Conservation (phyloP, 2,113 vertebrate species). For the Neomonachus schauinslandi region DNA sequence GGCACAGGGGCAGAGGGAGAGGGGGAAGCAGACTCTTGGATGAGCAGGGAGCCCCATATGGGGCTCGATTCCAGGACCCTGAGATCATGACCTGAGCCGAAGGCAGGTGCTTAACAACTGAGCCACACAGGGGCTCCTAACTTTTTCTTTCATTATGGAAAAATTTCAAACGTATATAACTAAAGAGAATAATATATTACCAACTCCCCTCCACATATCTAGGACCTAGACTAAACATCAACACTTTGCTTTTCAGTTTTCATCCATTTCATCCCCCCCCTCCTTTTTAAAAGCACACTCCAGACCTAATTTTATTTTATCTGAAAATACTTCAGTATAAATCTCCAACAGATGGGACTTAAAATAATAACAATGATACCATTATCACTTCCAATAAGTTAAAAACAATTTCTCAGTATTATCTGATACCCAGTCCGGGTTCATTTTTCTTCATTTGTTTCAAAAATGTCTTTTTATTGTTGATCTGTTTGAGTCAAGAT, state of each 20-base stretch:
- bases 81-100: background rate
- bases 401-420: constrained; percentile 11
- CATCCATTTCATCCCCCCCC: background rate
- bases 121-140: background rate
- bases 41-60: accelerated
- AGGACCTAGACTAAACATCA: background rate
- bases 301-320: background rate
- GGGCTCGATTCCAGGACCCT: background rate
- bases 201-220: background rate
- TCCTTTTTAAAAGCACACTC: background rate
- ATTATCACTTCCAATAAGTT: background rate
- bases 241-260: background rate
- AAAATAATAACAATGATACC: background rate
- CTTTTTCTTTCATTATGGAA: constrained; percentile 6
- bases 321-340: background rate
- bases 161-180: background rate
- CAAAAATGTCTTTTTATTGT: background rate
- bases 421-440: background rate
- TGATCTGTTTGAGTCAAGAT: background rate
- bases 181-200: background rate
- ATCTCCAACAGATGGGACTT: background rate
- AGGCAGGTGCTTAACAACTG: background rate
- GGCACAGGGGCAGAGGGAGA: background rate
- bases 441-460: constrained; percentile 38
- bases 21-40: background rate